phyloP scores from a whole-genome alignment of 2,797 vertebrate species.

The Mormyrops attenuatus region DNA sequence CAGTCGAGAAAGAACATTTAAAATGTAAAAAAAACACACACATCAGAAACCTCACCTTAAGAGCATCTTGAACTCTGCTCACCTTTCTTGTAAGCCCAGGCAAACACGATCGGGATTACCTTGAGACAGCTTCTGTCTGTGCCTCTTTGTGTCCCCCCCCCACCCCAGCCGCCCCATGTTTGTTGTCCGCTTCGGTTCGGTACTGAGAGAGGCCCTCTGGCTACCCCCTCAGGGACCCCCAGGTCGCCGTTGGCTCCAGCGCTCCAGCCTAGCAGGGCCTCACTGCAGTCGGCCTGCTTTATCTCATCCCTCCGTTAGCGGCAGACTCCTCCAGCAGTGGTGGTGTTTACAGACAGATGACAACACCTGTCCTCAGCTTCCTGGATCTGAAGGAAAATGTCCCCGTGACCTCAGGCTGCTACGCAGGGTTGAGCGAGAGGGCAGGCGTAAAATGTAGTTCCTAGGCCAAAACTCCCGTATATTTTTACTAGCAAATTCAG shows the following conservation, averaged over 20 bases:
- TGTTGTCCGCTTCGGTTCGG: conserved; percentile 44
- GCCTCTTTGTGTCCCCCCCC: conserved; percentile 51
- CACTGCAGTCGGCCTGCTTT: conserved; percentile 57
- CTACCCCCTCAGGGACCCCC: conserved; percentile 58
- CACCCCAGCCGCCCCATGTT: conserved; percentile 16
- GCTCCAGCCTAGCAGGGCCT: conserved; percentile 40
- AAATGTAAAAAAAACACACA: conserved; percentile 14
- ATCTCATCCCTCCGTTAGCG: conserved; percentile 68
- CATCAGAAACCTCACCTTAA: conserved; percentile 7
- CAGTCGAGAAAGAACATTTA: conserved; percentile 26
- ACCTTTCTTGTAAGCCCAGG: conserved; percentile 27
- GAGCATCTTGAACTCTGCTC: conserved; percentile 23
- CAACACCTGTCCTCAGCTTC: conserved; percentile 81
- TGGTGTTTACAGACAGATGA: conserved; percentile 77
- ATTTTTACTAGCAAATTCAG: conserved; percentile 49
- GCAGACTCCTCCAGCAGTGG: conserved; percentile 57
- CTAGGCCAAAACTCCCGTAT: conserved; percentile 39
- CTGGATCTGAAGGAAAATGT: conserved; percentile 72
- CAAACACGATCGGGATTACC: conserved; percentile 27
- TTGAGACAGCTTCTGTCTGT: conserved; percentile 41
- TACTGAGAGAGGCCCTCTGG: conserved; percentile 75
- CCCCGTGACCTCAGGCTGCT: conserved; percentile 57
- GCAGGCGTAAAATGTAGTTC: conserved; percentile 41
- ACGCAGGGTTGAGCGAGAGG: conserved; percentile 57
- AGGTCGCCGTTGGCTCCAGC: conserved; percentile 46